phyloP scores from a whole-genome alignment of 2,113 vertebrate genomes.

The Lepus timidus region DNA sequence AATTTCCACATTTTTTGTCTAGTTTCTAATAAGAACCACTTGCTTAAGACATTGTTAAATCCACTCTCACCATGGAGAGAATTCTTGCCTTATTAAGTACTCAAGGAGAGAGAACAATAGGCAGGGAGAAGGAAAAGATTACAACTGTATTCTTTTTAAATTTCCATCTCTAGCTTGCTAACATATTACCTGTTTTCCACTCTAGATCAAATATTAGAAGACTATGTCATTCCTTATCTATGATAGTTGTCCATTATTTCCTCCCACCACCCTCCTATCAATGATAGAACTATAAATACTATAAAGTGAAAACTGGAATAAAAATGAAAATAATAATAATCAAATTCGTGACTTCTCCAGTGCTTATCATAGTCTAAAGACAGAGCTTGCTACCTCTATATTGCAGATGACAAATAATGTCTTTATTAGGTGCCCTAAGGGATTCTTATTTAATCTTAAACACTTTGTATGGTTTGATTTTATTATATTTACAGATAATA shows the following conservation, averaged over 20 bases:
- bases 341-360: not conserved
- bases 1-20: not conserved
- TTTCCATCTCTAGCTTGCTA: slow-evolving; percentile 3
- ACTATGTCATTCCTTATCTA: not conserved
- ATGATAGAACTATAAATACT: not conserved
- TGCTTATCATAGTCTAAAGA: not conserved
- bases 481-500: not conserved
- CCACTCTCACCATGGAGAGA: not conserved
- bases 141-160: not conserved
- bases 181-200: not conserved
- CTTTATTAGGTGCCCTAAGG: not conserved
- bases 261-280: not conserved
- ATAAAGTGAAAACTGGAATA: not conserved
- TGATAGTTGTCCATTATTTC: not conserved
- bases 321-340: slow-evolving; percentile 31
- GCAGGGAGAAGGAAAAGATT: not conserved
- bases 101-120: not conserved
- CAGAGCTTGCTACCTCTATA: not conserved
- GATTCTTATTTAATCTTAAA: slow-evolving; percentile 16
- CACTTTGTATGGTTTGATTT: not conserved
- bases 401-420: not conserved
- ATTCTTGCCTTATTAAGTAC: not conserved
- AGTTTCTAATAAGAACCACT: not conserved
- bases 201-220: not conserved
- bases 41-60: not conserved